Conservation (phyloP, 2,113 vertebrate genomes). For the Anolis carolinensis region DNA sequence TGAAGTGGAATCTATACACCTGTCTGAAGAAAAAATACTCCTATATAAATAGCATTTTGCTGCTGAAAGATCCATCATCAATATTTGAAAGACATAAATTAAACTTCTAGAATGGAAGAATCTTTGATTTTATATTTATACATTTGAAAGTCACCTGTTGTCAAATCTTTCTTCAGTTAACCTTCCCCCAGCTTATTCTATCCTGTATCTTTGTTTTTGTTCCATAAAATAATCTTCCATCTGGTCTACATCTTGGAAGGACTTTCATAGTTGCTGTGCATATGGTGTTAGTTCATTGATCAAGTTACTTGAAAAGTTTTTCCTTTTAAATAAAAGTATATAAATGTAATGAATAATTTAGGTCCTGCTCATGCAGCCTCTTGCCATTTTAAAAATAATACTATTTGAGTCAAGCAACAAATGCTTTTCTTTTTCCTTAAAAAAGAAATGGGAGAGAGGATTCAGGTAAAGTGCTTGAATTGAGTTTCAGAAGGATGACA, state of each 20-base stretch:
- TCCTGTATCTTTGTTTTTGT: slow-evolving; percentile 2
- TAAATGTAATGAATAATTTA: not conserved
- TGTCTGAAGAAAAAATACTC: not conserved
- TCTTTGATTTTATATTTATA: not conserved
- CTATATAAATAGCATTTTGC: not conserved
- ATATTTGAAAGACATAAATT: not conserved
- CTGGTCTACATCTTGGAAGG: slow-evolving; percentile 45
- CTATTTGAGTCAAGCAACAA: not conserved
- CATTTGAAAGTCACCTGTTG: not conserved
- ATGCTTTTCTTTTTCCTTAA: not conserved
- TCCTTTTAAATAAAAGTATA: not conserved
- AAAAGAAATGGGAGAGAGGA: not conserved
- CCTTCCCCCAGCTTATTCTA: slow-evolving; percentile 5
- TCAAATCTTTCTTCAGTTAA: not conserved
- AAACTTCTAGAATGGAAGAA: not conserved
- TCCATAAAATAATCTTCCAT: slow-evolving; percentile 26
- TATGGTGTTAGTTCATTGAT: slow-evolving; percentile 34
- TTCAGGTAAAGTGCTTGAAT: not conserved
- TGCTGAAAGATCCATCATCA: not conserved
- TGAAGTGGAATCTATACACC: not conserved
- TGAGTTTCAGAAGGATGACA: not conserved
- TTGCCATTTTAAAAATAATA: not conserved
- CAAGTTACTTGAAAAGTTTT: slow-evolving; percentile 33
- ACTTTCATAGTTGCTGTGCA: slow-evolving; percentile 31
- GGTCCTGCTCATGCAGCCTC: not conserved